Conservation (phyloP, 2,113 vertebrate genomes). For the Tetrao urogallus region DNA sequence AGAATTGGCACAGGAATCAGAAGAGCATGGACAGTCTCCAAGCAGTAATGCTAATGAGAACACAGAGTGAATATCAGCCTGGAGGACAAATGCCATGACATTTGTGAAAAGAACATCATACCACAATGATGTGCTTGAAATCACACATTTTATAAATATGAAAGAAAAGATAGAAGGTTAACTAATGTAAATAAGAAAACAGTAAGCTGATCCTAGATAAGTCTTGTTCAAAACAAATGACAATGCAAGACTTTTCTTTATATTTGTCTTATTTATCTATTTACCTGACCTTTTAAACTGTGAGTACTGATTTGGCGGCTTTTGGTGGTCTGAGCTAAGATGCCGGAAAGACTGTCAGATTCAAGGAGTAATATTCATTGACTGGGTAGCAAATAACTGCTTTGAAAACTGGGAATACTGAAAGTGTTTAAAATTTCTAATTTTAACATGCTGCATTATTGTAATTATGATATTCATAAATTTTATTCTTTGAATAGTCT, state of each 20-base stretch:
- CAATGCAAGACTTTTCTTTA: background rate
- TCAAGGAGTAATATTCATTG: background rate
- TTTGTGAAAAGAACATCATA: slow-evolving; percentile 52
- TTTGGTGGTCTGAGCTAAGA: background rate
- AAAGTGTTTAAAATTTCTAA: background rate
- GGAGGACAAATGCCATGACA: slow-evolving; percentile 63
- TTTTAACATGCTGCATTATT: background rate
- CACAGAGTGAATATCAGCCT: slow-evolving; percentile 17
- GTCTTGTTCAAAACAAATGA: background rate
- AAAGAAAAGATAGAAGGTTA: background rate
- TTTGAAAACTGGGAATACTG: background rate
- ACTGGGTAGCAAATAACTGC: background rate
- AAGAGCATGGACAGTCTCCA: background rate
- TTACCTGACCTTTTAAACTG: background rate
- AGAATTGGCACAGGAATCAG: slow-evolving; percentile 39
- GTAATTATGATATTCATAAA: background rate
- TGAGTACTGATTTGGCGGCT: background rate
- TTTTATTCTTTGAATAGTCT: background rate
- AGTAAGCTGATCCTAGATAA: background rate
- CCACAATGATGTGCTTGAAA: background rate
- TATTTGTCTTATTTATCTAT: background rate
- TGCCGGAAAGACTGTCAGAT: background rate
- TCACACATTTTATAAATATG: background rate
- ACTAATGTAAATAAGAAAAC: slow-evolving; percentile 11
- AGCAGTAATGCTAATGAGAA: slow-evolving; percentile 33